Percentiles rank a stretch among this genome's conserved stretches.
Evolutionary conservation across 37 sponge, comb jelly and placozoan species (phyloP).

Genomic region (Haliclona indistincta): DNA sequence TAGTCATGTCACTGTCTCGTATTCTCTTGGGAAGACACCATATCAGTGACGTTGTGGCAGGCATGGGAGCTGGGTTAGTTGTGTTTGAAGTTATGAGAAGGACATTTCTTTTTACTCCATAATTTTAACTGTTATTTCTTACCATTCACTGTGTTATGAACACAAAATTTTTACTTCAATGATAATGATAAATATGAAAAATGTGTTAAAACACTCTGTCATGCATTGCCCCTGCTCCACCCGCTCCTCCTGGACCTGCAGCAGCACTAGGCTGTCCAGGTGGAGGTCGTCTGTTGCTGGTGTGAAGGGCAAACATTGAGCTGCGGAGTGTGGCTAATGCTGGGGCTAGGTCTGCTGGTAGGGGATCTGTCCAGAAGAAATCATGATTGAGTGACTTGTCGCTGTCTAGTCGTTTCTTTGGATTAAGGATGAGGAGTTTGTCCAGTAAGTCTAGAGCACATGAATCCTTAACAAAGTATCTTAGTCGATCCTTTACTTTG

Average conservation of each 20-base stretch:
- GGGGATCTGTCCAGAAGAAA: slow-evolving; percentile 92
- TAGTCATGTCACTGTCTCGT: slow-evolving; percentile 66
- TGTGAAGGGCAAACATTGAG: slow-evolving; percentile 70
- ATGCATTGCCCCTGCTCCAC: neutral
- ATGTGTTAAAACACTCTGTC: slow-evolving; percentile 12
- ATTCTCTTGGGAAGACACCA: slow-evolving; percentile 81
- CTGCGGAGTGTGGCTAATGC: slow-evolving; percentile 30
- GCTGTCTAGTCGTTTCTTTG: slow-evolving; percentile 85
- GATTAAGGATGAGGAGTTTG: slow-evolving; percentile 84
- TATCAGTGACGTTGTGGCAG: slow-evolving; percentile 67
- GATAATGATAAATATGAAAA: neutral
- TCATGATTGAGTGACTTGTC: slow-evolving; percentile 94
- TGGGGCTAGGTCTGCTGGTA: slow-evolving; percentile 69
- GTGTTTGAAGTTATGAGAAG: slow-evolving; percentile 44
- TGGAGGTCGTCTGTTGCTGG: slow-evolving; percentile 8
- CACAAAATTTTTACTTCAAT: neutral
- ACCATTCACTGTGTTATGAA: neutral
- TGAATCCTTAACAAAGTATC: slow-evolving; percentile 79
- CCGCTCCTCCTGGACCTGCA: neutral
- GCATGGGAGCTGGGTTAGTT: slow-evolving; percentile 56
- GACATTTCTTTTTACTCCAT: slow-evolving; percentile 7
- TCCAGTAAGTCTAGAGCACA: slow-evolving; percentile 93
- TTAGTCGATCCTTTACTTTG: slow-evolving; percentile 85
- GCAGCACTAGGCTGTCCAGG: slow-evolving; percentile 4
- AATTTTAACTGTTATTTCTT: neutral